Evolutionary conservation across 2,888 invertebrate species (phyloP).

Genomic region (Acanthacorydalis orientalis): DNA sequence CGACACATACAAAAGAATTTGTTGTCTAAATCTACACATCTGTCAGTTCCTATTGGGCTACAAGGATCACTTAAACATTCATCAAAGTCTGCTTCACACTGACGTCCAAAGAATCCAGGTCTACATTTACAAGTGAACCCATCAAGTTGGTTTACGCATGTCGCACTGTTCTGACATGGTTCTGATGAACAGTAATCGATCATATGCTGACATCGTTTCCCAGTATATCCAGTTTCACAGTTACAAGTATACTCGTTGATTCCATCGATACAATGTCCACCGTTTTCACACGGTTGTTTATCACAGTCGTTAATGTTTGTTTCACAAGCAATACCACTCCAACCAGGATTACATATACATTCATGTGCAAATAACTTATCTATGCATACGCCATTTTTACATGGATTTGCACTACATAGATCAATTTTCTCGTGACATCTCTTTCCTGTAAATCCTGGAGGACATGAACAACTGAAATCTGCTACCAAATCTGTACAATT

Average conservation of each 20-base stretch:
- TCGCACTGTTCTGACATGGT: conserved; percentile 86
- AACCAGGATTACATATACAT: conserved; percentile 85
- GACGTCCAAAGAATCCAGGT: conserved; percentile 81
- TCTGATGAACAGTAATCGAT: conserved; percentile 80
- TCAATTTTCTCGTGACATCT: conserved; percentile 92
- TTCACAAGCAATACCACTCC: conserved; percentile 66
- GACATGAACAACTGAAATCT: conserved; percentile 87
- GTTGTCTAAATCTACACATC: conserved; percentile 77
- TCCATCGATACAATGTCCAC: conserved; percentile 78
- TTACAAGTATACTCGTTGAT: conserved; percentile 72
- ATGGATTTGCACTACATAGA: conserved; percentile 76
- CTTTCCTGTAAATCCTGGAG: conserved; percentile 88
- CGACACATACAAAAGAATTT: conserved; percentile 77
- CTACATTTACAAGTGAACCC: conserved; percentile 87
- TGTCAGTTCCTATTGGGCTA: conserved; percentile 75
- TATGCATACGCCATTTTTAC: conserved; percentile 84
- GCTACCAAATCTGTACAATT: conserved; percentile 88
- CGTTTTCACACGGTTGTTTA: conserved; percentile 77
- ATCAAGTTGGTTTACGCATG: conserved; percentile 73
- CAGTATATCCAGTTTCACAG: conserved; percentile 89
- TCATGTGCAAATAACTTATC: conserved; percentile 75
- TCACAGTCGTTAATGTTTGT: conserved; percentile 84
- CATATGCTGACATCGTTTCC: conserved; percentile 81
- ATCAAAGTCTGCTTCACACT: conserved; percentile 85
- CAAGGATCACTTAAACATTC: conserved; percentile 86